These are phyloP conservation scores for Botia almorhae DNA, from an alignment of 2,797 vertebrate genomes.

Conservation along the genomic window DNA sequence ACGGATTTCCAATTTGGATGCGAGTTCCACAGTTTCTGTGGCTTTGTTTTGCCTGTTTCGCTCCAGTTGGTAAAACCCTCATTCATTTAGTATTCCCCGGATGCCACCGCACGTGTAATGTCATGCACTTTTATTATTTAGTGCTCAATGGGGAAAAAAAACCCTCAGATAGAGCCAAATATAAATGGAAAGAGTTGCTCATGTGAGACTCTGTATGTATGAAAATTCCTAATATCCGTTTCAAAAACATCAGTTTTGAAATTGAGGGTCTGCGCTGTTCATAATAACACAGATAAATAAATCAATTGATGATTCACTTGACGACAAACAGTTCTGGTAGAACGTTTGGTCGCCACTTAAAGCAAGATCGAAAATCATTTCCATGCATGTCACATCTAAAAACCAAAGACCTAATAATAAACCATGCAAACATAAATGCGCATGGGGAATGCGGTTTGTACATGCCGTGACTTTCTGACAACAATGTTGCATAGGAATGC, in stretches of 20 bases:
- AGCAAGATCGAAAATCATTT: not conserved
- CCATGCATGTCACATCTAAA: not conserved
- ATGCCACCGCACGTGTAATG: slow-evolving; percentile 70
- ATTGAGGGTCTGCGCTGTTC: too few relatives aligned
- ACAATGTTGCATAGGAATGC: not conserved
- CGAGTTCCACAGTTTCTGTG: slow-evolving; percentile 58
- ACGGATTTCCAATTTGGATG: slow-evolving; percentile 66
- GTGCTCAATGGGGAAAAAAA: slow-evolving; percentile 51
- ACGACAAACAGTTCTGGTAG: not conserved
- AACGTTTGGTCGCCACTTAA: not conserved
- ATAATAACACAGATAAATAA: too few relatives aligned
- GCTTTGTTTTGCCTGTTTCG: slow-evolving; percentile 63
- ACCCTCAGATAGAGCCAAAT: slow-evolving; percentile 59
- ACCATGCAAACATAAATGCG: slow-evolving; percentile 10
- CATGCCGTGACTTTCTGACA: not conserved
- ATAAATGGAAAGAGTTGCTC: slow-evolving; percentile 72
- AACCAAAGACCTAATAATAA: not conserved
- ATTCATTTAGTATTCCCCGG: slow-evolving; percentile 54
- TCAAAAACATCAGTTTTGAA: too few relatives aligned
- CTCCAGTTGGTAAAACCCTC: slow-evolving; percentile 69
- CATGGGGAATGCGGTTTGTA: not conserved
- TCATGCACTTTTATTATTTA: slow-evolving; percentile 73
- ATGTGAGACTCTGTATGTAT: slow-evolving; percentile 58
- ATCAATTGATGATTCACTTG: not conserved
- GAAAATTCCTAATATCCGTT: too few relatives aligned